Conservation (phyloP, 2,888 invertebrate genomes). For the Tenthredo mesomela region DNA sequence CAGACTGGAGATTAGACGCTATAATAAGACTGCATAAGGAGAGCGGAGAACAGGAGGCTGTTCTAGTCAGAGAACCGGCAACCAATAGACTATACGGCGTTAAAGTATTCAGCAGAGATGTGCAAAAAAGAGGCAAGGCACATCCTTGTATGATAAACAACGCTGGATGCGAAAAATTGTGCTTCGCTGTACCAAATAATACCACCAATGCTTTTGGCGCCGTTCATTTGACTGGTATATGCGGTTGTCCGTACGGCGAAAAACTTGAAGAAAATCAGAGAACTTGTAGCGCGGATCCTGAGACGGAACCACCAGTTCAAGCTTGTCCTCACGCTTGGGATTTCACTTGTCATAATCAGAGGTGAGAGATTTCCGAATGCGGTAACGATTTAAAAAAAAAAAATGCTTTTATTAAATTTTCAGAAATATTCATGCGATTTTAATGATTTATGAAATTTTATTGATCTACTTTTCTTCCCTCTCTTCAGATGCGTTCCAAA, state of each 20-base stretch:
- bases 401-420: too few relatives aligned
- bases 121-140: constrained; percentile 84
- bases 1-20: constrained; percentile 98
- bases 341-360: constrained; percentile 95
- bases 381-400: too few relatives aligned
- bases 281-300: constrained; percentile 89
- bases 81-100: constrained; percentile 95
- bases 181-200: constrained; percentile 92
- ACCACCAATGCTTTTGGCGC: constrained; percentile 69
- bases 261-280: constrained; percentile 83
- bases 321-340: constrained; percentile 96
- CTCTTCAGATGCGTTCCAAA: constrained; percentile 90
- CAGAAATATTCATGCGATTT: too few relatives aligned
- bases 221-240: constrained; percentile 82
- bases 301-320: constrained; percentile 91
- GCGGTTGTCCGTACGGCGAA: constrained; percentile 97
- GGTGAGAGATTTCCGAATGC: constrained; percentile 58
- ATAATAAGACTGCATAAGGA: constrained; percentile 94
- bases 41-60: constrained; percentile 92
- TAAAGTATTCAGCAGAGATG: constrained; percentile 89
- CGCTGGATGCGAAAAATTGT: constrained; percentile 96
- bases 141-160: constrained; percentile 93
- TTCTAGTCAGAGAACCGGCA: constrained; percentile 92
- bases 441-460: too few relatives aligned
- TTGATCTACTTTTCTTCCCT: background rate